Conservation (phyloP, 2,113 vertebrate genomes). For the Hystrix cristata region DNA sequence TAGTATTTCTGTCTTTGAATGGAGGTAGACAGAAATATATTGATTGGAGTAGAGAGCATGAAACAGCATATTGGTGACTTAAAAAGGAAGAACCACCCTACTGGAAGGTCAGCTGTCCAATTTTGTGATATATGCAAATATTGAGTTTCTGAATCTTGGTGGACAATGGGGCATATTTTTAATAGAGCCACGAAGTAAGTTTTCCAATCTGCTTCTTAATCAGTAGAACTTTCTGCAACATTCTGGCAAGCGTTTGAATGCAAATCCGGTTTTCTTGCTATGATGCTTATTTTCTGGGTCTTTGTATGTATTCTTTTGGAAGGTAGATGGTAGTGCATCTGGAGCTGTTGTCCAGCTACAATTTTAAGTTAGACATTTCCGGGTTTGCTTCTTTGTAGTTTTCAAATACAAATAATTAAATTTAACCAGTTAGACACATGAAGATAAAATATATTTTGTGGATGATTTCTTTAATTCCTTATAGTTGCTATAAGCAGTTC, state of each 20-base stretch:
- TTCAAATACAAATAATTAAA: slow-evolving; percentile 41
- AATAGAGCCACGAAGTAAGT: slow-evolving; percentile 20
- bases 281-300: neutral
- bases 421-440: slow-evolving; percentile 6
- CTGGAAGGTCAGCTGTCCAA: neutral
- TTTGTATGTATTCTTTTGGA: neutral
- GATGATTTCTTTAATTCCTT: slow-evolving; percentile 34
- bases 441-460: slow-evolving; percentile 11
- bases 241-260: slow-evolving; percentile 10
- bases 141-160: slow-evolving; percentile 16
- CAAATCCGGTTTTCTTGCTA: slow-evolving; percentile 33
- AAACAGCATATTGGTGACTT: neutral
- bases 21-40: neutral
- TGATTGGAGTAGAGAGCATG: neutral
- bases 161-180: slow-evolving; percentile 2
- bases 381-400: slow-evolving; percentile 47
- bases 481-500: neutral
- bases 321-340: neutral
- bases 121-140: neutral
- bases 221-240: neutral
- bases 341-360: neutral
- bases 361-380: neutral
- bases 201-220: slow-evolving; percentile 57
- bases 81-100: neutral
- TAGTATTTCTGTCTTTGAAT: neutral